Conservation (phyloP, 2,888 invertebrate genomes). For the Thymelicus sylvestris region DNA sequence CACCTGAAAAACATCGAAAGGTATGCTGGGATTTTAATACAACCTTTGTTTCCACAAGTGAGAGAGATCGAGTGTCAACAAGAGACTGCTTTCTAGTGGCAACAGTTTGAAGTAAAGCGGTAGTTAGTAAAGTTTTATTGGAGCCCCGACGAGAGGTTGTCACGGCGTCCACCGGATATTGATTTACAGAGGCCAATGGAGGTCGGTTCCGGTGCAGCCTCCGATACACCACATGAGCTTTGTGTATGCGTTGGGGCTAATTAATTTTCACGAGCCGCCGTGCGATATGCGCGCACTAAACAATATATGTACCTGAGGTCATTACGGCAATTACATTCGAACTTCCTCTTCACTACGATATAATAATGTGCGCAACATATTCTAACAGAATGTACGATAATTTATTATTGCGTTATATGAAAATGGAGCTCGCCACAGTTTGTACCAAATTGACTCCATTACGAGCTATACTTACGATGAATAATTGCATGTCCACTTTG, state of each 20-base stretch:
- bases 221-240: slow-evolving; percentile 62
- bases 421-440: slow-evolving; percentile 19
- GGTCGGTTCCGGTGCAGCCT: slow-evolving; percentile 64
- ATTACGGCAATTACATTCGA: slow-evolving; percentile 34
- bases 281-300: slow-evolving; percentile 39
- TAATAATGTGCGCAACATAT: slow-evolving; percentile 7
- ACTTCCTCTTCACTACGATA: slow-evolving; percentile 27
- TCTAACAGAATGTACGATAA: slow-evolving; percentile 14
- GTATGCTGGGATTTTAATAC: no score
- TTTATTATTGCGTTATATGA: slow-evolving; percentile 21
- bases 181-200: slow-evolving; percentile 74
- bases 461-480: slow-evolving; percentile 7
- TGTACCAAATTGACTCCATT: slow-evolving; percentile 30
- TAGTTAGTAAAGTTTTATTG: slow-evolving; percentile 55
- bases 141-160: slow-evolving; percentile 51
- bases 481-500: slow-evolving; percentile 14
- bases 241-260: slow-evolving; percentile 63
- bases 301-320: slow-evolving; percentile 35
- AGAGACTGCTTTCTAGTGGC: no score
- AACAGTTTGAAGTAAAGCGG: slow-evolving; percentile 34
- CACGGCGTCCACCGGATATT: slow-evolving; percentile 76
- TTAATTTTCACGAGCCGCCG: slow-evolving; percentile 61
- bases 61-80: no score
- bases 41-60: no score
- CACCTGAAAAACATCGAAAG: no score